phyloP scores from a whole-genome alignment of 2,797 vertebrate genomes.

The Amniataba percoides region DNA sequence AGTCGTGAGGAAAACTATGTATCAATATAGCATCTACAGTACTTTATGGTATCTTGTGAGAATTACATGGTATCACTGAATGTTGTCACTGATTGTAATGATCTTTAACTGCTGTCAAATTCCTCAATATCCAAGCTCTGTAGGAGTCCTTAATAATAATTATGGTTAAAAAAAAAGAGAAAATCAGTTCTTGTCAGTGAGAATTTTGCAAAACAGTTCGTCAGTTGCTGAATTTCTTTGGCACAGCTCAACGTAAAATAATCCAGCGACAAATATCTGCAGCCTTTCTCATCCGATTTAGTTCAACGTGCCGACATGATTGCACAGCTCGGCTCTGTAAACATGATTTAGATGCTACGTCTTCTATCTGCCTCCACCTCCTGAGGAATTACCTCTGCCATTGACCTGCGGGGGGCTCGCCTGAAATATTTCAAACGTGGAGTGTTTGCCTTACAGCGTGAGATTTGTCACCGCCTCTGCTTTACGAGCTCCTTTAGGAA shows the following conservation, averaged over 20 bases:
- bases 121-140: slow-evolving; percentile 43
- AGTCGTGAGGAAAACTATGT: slow-evolving; percentile 40
- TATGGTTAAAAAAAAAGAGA: slow-evolving; percentile 28
- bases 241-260: slow-evolving; percentile 11
- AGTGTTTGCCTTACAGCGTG: slow-evolving; percentile 44
- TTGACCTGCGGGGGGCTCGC: slow-evolving; percentile 43
- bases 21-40: slow-evolving; percentile 58
- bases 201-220: slow-evolving; percentile 2
- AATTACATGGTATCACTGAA: slow-evolving; percentile 56
- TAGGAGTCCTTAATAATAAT: slow-evolving; percentile 37
- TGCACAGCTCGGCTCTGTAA: slow-evolving; percentile 37
- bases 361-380: slow-evolving; percentile 40
- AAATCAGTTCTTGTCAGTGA: slow-evolving; percentile 50
- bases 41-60: slow-evolving; percentile 54
- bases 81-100: slow-evolving; percentile 70
- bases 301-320: slow-evolving; percentile 16
- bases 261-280: slow-evolving; percentile 28
- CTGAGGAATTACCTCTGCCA: slow-evolving; percentile 47
- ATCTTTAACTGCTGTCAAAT: slow-evolving; percentile 56
- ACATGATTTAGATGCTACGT: slow-evolving; percentile 48
- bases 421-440: slow-evolving; percentile 48
- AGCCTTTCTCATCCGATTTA: slow-evolving; percentile 19
- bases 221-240: slow-evolving; percentile 20
- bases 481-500: slow-evolving; percentile 57
- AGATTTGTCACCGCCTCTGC: slow-evolving; percentile 63